phyloP scores from a whole-genome alignment of 1,140 invertebrate genomes.

The Psilanteris sp. region DNA sequence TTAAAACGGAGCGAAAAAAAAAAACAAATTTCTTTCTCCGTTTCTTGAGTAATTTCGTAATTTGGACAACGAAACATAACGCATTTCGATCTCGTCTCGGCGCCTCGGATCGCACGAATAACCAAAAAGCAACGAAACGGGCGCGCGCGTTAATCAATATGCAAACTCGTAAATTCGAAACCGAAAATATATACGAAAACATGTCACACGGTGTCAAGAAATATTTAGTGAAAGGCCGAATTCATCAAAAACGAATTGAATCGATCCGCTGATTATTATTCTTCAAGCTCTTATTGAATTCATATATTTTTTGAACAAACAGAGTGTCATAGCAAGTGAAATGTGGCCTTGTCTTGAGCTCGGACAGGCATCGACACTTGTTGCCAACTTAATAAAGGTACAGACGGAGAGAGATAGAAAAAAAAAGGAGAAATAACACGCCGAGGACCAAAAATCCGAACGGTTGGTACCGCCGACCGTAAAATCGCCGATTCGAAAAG shows the following conservation, averaged over 20 bases:
- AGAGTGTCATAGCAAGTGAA: slow-evolving; percentile 45
- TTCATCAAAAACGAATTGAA: slow-evolving; percentile 34
- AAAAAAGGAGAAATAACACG: no score
- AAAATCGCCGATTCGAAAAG: no score
- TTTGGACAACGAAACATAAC: no score
- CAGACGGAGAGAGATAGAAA: no score
- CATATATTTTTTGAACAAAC: slow-evolving; percentile 54
- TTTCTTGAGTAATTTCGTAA: no score
- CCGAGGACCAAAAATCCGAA: no score
- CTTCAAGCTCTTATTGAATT: slow-evolving; percentile 50
- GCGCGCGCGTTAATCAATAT: slow-evolving; percentile 22
- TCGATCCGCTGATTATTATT: slow-evolving; percentile 45
- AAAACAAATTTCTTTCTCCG: no score
- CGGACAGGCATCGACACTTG: slow-evolving; percentile 39
- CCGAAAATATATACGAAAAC: slow-evolving; percentile 37
- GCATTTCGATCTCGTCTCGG: no score
- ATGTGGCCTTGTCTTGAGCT: slow-evolving; percentile 47
- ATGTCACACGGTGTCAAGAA: slow-evolving; percentile 29
- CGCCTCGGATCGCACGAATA: no score
- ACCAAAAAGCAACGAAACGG: no score
- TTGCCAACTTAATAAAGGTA: slow-evolving; percentile 45
- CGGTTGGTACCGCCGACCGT: no score
- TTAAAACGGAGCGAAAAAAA: no score
- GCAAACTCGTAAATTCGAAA: slow-evolving; percentile 4
- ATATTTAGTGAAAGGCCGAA: slow-evolving; percentile 38